Base-by-base conservation (phyloP, 2,888 invertebrate genomes). In the Lepeophtheirus nordmannii region DNA sequence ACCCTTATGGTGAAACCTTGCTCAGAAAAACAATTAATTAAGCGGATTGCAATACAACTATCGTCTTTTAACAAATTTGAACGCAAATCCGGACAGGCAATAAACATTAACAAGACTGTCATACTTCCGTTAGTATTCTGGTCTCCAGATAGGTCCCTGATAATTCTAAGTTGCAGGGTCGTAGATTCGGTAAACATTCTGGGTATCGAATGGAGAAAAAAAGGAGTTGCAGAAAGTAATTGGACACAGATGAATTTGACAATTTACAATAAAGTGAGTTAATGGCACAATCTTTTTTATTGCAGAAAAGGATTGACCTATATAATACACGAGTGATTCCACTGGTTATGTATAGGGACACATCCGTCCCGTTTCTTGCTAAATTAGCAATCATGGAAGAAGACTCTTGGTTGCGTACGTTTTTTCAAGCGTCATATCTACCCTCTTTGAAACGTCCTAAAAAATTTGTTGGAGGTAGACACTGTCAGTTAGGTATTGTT, bases 341-440 rank as follows among this genome's bases (percentile, higher is more conserved):
- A 41, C 41, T 41, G 41, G 41, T 14, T 41, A 41, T 11, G 41
- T 41, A 41, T 41, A 41, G 41, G 41, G 11, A 10, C 10, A 14
- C 41, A 41, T 11, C 41, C 41, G 10, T 41, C 41, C 41, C 41
- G 41, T 41, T 41, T 41, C 41, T 10, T 10, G 41, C 41, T 14
- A 41, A 41, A 41, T 41, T 41, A 41, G 41, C 41, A 41, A 41
- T 41, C 41, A 41, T 41, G 41, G 41, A 41, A 41, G 41, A 41
- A 41, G 10, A 41, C 41, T 41, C 41, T 41, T 41, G 41, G 41
- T 11, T 11, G 41, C 41, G 41, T 11, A 41, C 14, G 14, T 41
- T 41, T 41, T 41, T 41, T 10, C 41, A 41, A 11, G 14, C 10
- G 41, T 41, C 41, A 41, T 41, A 41, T 41, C 41, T 14, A 41